Percentiles rank a stretch among this genome's conserved stretches.
These are phyloP conservation scores for Parnassius smintheus DNA, from an alignment of 2,888 invertebrate species.

Conservation along the genomic window DNA sequence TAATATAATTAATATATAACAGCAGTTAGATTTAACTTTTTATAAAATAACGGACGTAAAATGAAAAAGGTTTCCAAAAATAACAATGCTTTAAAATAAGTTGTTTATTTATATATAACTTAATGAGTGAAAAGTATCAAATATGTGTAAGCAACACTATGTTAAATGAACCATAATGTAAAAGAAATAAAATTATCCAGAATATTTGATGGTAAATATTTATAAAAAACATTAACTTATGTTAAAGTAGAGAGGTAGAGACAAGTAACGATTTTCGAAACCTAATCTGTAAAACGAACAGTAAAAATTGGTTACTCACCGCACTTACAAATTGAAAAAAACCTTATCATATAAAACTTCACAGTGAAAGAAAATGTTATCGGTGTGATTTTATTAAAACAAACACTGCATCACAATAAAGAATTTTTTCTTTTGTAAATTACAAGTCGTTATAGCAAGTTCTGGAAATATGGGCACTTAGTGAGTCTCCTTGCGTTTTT, in stretches of 20 bases:
- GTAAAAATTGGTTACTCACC: conserved; percentile 48
- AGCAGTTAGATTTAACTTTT: too few relatives aligned
- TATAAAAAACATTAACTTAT: neutral
- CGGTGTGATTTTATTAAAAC: conserved; percentile 22
- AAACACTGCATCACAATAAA: conserved; percentile 15
- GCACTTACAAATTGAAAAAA: conserved; percentile 57
- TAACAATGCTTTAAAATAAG: too few relatives aligned
- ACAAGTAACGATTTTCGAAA: too few relatives aligned
- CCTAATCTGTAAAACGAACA: neutral
- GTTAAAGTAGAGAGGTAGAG: neutral
- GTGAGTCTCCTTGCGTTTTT: conserved; percentile 34
- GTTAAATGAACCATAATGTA: too few relatives aligned
- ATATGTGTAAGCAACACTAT: too few relatives aligned
- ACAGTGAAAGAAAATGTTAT: conserved; percentile 37
- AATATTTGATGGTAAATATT: neutral
- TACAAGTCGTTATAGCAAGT: conserved; percentile 6
- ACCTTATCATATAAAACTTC: conserved; percentile 44
- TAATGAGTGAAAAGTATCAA: too few relatives aligned
- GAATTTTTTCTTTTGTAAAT: conserved; percentile 16
- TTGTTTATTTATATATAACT: too few relatives aligned
- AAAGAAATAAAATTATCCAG: too few relatives aligned
- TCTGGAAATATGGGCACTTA: conserved; percentile 29
- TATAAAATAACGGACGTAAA: too few relatives aligned
- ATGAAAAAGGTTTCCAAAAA: too few relatives aligned
- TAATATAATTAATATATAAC: too few relatives aligned